Conservation (phyloP, 2,113 vertebrate genomes). For the Vulpes lagopus region DNA sequence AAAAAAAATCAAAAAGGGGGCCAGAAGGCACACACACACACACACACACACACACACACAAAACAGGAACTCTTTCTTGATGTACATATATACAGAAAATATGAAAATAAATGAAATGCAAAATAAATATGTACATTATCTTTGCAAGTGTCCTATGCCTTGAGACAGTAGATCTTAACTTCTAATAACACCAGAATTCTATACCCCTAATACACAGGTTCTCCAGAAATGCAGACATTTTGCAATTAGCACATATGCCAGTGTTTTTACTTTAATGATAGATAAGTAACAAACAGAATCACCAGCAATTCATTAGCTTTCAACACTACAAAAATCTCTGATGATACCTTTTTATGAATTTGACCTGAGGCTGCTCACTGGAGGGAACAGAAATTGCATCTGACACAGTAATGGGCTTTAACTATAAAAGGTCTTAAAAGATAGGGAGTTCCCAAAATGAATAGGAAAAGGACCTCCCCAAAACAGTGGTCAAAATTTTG, state of each 20-base stretch:
- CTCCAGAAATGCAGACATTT: constrained; percentile 65
- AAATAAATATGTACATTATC: background rate
- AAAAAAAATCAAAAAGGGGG: background rate
- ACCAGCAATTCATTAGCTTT: constrained; percentile 76
- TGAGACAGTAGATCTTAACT: background rate
- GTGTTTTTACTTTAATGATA: constrained; percentile 64
- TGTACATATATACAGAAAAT: background rate
- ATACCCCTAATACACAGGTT: background rate
- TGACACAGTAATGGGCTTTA: constrained; percentile 60
- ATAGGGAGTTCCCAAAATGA: constrained; percentile 13
- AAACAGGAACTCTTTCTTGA: background rate
- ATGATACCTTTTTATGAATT: constrained; percentile 74
- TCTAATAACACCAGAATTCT: background rate
- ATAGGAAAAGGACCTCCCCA: background rate
- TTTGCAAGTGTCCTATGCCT: background rate
- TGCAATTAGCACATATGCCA: constrained; percentile 72
- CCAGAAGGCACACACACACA: background rate
- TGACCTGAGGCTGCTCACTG: constrained; percentile 73
- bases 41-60: too few relatives aligned
- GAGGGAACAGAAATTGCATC: constrained; percentile 53
- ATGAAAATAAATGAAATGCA: constrained; percentile 33
- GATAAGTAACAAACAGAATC: constrained; percentile 74
- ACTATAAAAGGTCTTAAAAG: constrained; percentile 49
- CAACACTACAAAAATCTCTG: constrained; percentile 77
- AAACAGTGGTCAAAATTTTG: constrained; percentile 42